phyloP scores from a whole-genome alignment of 2,113 vertebrate genomes.

The Notechis scutatus region DNA sequence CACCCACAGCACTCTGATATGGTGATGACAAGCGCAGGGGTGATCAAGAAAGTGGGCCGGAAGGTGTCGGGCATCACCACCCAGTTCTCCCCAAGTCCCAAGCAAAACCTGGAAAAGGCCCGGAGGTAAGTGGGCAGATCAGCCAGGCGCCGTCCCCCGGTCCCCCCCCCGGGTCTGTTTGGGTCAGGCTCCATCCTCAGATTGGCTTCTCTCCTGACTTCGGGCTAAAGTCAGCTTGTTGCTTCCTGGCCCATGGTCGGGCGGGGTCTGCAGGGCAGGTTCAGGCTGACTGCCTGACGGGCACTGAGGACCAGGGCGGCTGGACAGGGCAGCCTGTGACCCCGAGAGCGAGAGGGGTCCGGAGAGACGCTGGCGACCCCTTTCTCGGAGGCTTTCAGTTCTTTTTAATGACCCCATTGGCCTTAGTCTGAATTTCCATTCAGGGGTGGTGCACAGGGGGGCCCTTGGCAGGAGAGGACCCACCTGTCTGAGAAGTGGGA shows the following conservation, averaged over 20 bases:
- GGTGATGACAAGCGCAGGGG: neutral
- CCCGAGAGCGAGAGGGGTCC: neutral
- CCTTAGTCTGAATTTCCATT: neutral
- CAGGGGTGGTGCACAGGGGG: neutral
- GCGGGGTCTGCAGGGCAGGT: neutral
- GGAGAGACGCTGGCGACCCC: neutral
- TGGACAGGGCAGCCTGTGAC: neutral
- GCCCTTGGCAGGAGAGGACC: neutral
- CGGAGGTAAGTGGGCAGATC: neutral
- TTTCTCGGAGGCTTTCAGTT: neutral
- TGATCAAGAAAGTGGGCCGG: neutral
- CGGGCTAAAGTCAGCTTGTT: accelerated
- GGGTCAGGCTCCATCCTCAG: neutral
- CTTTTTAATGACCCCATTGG: neutral
- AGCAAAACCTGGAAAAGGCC: neutral
- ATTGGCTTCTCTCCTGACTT: neutral
- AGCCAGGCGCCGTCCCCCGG: neutral
- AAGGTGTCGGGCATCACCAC: neutral
- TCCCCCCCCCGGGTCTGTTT: neutral
- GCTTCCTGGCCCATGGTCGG: neutral
- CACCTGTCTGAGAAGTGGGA: neutral
- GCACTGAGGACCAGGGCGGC: neutral
- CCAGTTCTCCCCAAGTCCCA: neutral
- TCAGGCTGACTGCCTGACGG: neutral
- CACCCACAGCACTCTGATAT: neutral